Evolutionary conservation across 1,140 invertebrate species (phyloP).

Genomic region (Cardiocondyla obscurior): DNA sequence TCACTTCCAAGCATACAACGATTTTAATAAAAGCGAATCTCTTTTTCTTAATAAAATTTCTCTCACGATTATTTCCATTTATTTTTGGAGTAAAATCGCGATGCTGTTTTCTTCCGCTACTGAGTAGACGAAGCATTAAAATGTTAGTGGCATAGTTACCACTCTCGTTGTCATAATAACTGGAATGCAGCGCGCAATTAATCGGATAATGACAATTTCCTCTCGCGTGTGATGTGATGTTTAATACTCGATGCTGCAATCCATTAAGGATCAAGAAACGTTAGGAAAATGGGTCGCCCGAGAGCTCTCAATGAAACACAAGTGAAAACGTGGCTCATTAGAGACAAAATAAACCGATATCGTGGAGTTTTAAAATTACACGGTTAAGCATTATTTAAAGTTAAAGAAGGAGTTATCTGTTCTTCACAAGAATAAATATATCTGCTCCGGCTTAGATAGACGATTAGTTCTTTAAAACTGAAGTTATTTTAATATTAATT

Average conservation of each 20-base stretch:
- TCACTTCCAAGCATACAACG: conserved; percentile 18
- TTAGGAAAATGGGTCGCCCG: neutral
- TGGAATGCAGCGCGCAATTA: conserved; percentile 1
- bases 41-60: conserved; percentile 45
- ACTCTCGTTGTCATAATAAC: conserved; percentile 28
- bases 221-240: neutral
- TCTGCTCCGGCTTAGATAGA: neutral
- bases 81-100: conserved; percentile 7
- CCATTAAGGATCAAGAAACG: neutral
- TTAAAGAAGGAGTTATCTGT: neutral
- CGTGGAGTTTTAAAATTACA: conserved; percentile 86
- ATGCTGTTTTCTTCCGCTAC: neutral
- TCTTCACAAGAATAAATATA: neutral
- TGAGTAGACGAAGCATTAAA: neutral
- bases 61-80: conserved; percentile 1
- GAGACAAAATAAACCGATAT: conserved; percentile 87
- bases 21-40: conserved; percentile 45
- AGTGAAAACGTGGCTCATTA: conserved; percentile 86
- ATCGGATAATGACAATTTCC: conserved; percentile 17
- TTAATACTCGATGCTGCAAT: conserved; percentile 5
- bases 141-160: conserved; percentile 2
- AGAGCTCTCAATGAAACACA: conserved; percentile 65
- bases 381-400: conserved; percentile 79
- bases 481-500: neutral
- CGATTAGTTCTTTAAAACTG: neutral